These are phyloP conservation scores for Globodera rostochiensis DNA, from an alignment of 1,140 invertebrate species.

Conservation along the genomic window DNA sequence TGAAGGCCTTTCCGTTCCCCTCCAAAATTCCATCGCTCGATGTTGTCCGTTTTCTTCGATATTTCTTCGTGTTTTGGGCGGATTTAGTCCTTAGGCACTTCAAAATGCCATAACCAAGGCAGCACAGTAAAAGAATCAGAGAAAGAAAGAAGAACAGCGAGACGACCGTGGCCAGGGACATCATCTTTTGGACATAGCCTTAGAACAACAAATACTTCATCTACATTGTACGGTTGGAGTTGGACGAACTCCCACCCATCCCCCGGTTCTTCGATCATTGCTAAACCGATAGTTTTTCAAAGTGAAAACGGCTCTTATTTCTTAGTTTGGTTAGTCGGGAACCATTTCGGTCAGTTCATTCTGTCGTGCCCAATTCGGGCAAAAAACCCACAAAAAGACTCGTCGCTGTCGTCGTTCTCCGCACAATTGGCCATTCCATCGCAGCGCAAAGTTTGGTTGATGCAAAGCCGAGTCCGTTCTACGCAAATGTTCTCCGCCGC, in stretches of 20 bases:
- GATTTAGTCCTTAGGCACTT: background rate
- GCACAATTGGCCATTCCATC: slow-evolving; percentile 52
- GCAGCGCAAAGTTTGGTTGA: slow-evolving; percentile 49
- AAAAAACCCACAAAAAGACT: slow-evolving; percentile 40
- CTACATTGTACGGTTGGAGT: no score
- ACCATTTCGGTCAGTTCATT: no score
- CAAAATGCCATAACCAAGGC: background rate
- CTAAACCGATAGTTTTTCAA: no score
- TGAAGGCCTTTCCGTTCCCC: background rate
- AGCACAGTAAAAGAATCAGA: background rate
- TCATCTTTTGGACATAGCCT: background rate
- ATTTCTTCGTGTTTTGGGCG: background rate
- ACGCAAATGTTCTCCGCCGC: slow-evolving; percentile 52
- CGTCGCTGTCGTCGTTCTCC: slow-evolving; percentile 56
- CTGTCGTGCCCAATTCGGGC: no score
- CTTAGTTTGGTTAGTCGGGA: no score
- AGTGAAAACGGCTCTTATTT: no score
- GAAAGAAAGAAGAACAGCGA: background rate
- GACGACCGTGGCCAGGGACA: background rate
- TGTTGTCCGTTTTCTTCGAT: background rate
- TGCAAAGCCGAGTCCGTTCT: slow-evolving; percentile 45
- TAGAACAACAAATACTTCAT: background rate
- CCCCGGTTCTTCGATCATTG: no score
- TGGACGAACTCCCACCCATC: no score
- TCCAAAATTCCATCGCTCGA: background rate